Conservation (phyloP, 2,888 invertebrate species). For the Andrena trimmerana region DNA sequence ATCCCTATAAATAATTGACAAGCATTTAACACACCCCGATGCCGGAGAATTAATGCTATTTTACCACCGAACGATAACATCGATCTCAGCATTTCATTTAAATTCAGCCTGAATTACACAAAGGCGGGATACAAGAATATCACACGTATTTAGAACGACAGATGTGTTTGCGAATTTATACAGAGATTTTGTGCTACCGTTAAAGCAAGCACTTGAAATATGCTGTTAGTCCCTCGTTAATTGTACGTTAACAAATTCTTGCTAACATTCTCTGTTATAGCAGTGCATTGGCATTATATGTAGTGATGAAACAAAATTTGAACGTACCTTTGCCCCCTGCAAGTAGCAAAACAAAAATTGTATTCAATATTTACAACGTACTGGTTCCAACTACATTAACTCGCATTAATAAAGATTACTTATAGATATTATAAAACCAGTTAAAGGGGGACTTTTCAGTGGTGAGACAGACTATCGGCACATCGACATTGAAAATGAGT, state of each 20-base stretch:
- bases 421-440: constrained; percentile 47
- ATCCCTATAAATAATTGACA: constrained; percentile 88
- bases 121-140: constrained; percentile 56
- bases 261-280: constrained; percentile 60
- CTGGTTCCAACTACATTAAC: constrained; percentile 63
- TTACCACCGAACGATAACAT: constrained; percentile 40
- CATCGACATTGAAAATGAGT: constrained; percentile 1
- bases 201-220: constrained; percentile 64
- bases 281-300: constrained; percentile 64
- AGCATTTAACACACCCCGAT: constrained; percentile 12
- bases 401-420: constrained; percentile 57
- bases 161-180: constrained; percentile 52
- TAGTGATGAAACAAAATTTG: constrained; percentile 77
- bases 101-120: constrained; percentile 57
- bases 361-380: constrained; percentile 76
- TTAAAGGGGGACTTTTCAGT: constrained; percentile 72
- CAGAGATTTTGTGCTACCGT: constrained; percentile 58
- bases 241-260: constrained; percentile 40
- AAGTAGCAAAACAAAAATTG: constrained; percentile 83
- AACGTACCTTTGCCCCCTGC: constrained; percentile 89
- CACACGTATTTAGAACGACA: constrained; percentile 47
- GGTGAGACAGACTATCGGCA: not conserved
- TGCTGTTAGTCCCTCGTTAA: constrained; percentile 42
- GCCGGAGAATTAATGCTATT: not conserved
- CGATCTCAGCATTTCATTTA: constrained; percentile 52